Conservation (phyloP, 2,113 vertebrate genomes). For the Prunella himalayana region DNA sequence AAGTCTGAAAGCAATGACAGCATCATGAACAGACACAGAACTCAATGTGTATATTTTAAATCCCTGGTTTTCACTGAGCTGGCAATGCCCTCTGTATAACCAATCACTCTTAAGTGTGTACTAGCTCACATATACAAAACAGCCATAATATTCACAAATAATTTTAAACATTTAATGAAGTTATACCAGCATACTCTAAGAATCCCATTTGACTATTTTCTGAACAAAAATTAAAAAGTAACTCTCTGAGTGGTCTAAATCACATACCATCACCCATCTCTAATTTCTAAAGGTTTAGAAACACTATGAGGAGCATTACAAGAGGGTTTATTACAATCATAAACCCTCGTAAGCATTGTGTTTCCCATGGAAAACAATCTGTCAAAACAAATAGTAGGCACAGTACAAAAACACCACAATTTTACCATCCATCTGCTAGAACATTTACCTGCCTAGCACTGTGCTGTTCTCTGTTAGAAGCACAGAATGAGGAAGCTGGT, state of each 20-base stretch:
- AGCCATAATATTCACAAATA: neutral
- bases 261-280: slow-evolving; percentile 8
- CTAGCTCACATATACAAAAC: neutral
- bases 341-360: slow-evolving; percentile 12
- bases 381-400: neutral
- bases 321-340: neutral
- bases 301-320: neutral
- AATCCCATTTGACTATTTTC: neutral
- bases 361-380: neutral
- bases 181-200: neutral
- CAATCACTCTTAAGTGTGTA: neutral
- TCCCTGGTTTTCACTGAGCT: neutral
- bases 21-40: accelerated
- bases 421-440: slow-evolving; percentile 69
- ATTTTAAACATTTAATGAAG: neutral
- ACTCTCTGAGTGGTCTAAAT: neutral
- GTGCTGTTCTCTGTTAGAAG: slow-evolving; percentile 69
- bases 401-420: neutral
- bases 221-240: neutral
- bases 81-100: neutral
- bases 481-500: slow-evolving; percentile 67
- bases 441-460: slow-evolving; percentile 69
- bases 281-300: neutral
- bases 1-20: neutral
- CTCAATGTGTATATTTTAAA: neutral